These are phyloP conservation scores for Mus pahari DNA, from an alignment of 2,113 vertebrate species.

Conservation along the genomic window DNA sequence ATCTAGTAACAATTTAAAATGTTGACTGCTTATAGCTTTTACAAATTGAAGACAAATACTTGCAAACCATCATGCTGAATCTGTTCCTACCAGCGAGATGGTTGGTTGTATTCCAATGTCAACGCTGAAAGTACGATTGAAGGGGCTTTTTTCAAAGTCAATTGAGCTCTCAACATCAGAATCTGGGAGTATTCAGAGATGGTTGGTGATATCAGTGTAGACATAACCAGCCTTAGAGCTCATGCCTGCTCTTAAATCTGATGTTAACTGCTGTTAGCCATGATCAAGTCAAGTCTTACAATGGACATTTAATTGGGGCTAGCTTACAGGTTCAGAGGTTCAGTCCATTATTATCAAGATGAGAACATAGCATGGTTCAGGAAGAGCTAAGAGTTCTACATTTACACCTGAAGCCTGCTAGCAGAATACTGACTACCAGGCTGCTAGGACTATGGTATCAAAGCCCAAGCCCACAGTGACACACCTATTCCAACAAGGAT, in stretches of 20 bases:
- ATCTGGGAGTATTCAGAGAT: background rate
- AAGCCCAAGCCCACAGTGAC: too few species aligned
- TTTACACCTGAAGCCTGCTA: too few species aligned
- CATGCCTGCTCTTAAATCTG: background rate
- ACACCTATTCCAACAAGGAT: too few species aligned
- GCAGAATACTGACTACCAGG: too few species aligned
- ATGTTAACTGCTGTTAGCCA: too few species aligned
- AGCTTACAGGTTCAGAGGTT: too few species aligned
- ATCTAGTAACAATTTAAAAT: background rate
- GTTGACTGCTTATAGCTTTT: background rate
- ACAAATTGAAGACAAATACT: background rate
- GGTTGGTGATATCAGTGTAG: accelerated
- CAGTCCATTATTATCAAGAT: too few species aligned
- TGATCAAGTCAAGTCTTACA: too few species aligned
- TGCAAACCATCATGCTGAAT: background rate
- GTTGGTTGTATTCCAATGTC: background rate
- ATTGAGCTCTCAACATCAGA: background rate
- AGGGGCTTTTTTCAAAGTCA: background rate
- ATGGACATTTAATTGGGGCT: too few species aligned
- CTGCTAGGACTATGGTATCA: too few species aligned
- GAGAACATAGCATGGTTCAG: too few species aligned
- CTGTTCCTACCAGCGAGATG: background rate
- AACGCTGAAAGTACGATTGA: background rate
- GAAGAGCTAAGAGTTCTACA: too few species aligned
- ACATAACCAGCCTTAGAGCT: background rate